Base-by-base conservation (phyloP, 2,113 vertebrate genomes). In the Taxidea taxus region DNA sequence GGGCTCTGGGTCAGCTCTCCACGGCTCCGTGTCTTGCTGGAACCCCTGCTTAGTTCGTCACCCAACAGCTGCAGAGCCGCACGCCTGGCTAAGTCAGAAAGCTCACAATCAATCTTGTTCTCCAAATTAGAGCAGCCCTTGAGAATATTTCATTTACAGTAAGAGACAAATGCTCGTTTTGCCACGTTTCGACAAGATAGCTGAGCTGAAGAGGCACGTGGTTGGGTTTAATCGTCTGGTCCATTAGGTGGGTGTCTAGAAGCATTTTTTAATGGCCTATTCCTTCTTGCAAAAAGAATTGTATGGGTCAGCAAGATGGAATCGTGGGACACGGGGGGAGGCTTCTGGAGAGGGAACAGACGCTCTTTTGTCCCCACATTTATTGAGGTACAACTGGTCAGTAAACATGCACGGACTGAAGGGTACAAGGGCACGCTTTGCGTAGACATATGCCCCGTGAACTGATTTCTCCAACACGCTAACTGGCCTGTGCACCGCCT, bases 371-470 rank as follows among this genome's bases (percentile, higher is more conserved):
- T 27, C 8, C 39, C 58, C 34, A 1, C 58, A 54, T 31, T 66
- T 10, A 1, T 6, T 0, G 47, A 58, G 49, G 39, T 3, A 2
- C 9, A 0, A 1, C 1, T 37, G 70, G 42, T 6, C 21, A 42
- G 44, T 27, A 34, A 3, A 0, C 25, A 4, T 1, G 39, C 15
- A 5, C 4, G 3, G 18, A 4, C 1, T 7, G 3, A n/a, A 56
- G 87, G 4, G n/a, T 21, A 4, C 56, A 3, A 2, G 0, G 10
- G 6, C 54, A 11, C 27, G n/a, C 7, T 60, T 27, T 34, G 51
- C 31, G 12, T 9, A 9, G 9, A 10, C 20, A 9, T 1, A 3
- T 27, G 15, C 20, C 4, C 4, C 0, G 1, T 14, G 66, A 29
- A 29, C 21, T 12, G 37, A 25, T 21, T 25, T 11, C 47, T 21